phyloP scores from a whole-genome alignment of 2,797 vertebrate genomes.

The Pantherophis vulpinus region DNA sequence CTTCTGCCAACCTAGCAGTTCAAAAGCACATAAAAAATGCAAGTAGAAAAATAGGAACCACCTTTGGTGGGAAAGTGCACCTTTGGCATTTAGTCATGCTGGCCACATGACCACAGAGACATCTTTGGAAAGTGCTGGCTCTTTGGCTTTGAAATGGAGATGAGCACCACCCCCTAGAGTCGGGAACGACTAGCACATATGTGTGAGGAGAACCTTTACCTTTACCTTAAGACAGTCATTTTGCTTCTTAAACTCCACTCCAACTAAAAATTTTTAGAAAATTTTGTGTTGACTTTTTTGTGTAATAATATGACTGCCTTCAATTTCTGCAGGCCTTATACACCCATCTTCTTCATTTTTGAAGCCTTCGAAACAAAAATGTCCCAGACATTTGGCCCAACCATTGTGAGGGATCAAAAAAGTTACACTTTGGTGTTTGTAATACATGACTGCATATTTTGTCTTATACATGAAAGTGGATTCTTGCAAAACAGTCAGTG shows the following conservation, averaged over 20 bases:
- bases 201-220: too few relatives aligned
- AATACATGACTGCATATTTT: neutral
- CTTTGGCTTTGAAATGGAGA: too few relatives aligned
- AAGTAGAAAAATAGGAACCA: too few relatives aligned
- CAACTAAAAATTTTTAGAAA: neutral
- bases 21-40: too few relatives aligned
- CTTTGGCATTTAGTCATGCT: too few relatives aligned
- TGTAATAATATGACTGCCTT: neutral
- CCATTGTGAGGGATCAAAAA: neutral
- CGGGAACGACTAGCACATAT: too few relatives aligned
- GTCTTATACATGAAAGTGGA: neutral
- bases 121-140: too few relatives aligned
- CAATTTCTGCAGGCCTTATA: neutral
- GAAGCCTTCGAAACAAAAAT: neutral
- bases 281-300: neutral
- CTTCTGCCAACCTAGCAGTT: too few relatives aligned
- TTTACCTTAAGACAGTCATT: neutral
- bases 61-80: too few relatives aligned
- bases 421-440: neutral
- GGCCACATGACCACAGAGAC: too few relatives aligned
- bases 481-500: neutral
- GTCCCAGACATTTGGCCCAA: neutral
- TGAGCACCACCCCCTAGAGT: too few relatives aligned
- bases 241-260: neutral
- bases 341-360: neutral